Evolutionary conservation across 2,888 invertebrate genomes (phyloP).

Genomic region (Folsomia manolachei): DNA sequence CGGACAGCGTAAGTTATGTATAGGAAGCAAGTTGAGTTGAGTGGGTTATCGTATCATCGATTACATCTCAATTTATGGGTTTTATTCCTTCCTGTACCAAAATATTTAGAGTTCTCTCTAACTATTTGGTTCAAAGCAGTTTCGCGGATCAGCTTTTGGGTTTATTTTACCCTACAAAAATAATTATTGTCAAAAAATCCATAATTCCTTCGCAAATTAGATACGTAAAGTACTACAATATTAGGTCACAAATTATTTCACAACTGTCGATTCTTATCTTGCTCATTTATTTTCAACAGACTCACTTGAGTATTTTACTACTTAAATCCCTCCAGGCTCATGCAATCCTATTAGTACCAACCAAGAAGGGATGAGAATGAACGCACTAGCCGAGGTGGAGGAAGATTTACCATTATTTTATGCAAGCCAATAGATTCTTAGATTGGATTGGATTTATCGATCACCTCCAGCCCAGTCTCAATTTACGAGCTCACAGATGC

Average conservation of each 20-base stretch:
- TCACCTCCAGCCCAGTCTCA: background rate
- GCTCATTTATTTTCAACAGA: background rate
- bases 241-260: too few relatives aligned
- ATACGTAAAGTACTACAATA: too few relatives aligned
- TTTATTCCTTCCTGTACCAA: background rate
- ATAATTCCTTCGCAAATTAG: background rate
- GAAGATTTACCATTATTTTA: background rate
- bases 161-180: background rate
- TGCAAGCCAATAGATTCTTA: background rate
- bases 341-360: too few relatives aligned
- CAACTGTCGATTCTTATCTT: background rate
- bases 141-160: too few relatives aligned
- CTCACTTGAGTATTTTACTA: too few relatives aligned
- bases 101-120: too few relatives aligned
- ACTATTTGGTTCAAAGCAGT: too few relatives aligned
- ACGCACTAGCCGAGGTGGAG: too few relatives aligned
- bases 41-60: background rate
- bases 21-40: too few relatives aligned
- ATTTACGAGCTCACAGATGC: constrained; percentile 3
- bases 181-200: background rate
- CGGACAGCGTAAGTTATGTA: too few relatives aligned
- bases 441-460: background rate
- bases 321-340: background rate
- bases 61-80: background rate
- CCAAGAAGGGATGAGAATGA: too few relatives aligned